phyloP scores from a whole-genome alignment of 1,140 invertebrate species.

The Fopius arisanus region DNA sequence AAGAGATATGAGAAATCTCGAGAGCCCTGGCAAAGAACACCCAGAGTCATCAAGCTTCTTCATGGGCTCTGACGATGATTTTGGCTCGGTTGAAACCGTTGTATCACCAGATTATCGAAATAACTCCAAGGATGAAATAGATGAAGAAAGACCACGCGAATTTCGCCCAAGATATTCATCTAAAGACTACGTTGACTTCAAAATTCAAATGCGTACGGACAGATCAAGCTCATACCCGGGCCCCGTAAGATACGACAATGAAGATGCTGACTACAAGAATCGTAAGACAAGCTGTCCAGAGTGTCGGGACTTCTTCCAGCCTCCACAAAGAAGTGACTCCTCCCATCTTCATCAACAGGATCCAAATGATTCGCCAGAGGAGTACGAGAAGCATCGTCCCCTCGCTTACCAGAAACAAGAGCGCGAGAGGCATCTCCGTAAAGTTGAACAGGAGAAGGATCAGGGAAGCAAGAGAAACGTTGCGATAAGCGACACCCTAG shows the following conservation, averaged over 20 bases:
- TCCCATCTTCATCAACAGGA: neutral
- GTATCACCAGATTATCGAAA: constrained; percentile 44
- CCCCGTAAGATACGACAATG: neutral
- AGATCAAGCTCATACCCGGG: constrained; percentile 32
- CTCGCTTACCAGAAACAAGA: constrained; percentile 16
- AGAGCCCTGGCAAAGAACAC: constrained; percentile 21
- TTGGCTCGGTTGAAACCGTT: constrained; percentile 58
- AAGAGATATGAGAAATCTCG: constrained; percentile 34
- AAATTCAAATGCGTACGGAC: neutral
- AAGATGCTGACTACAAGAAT: constrained; percentile 39
- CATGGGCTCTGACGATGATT: constrained; percentile 57
- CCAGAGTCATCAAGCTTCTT: constrained; percentile 38
- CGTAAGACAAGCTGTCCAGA: constrained; percentile 58
- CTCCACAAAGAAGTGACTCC: neutral
- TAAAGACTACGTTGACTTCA: constrained; percentile 10
- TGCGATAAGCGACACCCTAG: constrained; percentile 63
- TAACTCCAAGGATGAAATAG: neutral
- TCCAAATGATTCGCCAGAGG: neutral
- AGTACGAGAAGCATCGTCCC: constrained; percentile 20
- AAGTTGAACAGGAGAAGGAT: neutral
- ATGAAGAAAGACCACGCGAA: neutral
- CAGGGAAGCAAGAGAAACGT: constrained; percentile 61
- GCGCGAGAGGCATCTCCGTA: constrained; percentile 19
- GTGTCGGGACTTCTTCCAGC: constrained; percentile 20
- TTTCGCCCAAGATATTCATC: constrained; percentile 15